Evolutionary conservation across 2,888 invertebrate species (phyloP), one percentile per base, ranked within the genome.

Genomic region (Caenorhabditis sulstoni): DNA sequence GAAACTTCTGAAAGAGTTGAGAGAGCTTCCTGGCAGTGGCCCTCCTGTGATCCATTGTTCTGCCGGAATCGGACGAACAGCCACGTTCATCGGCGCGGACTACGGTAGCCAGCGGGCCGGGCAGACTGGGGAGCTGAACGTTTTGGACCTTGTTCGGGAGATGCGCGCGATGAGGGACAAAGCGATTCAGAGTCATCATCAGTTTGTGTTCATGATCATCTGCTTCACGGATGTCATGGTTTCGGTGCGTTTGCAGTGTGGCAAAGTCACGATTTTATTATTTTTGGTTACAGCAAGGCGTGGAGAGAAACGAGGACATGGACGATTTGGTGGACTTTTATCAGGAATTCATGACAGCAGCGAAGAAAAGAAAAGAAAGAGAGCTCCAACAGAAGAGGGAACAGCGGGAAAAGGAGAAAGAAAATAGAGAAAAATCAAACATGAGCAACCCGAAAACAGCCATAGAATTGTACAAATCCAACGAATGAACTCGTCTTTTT

Each of bases 1-100:
- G 18, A 79, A 71, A 12, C 49, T 85, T 23, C 39, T 75, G 16
- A 59, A 52, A 35, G 11, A n/a, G 23, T 44, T 65, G 14, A 58
- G 47, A 39, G 52, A 59, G 12, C 4, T n/a, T 1, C 11, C 9
- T 39, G 52, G 37, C n/a, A n/a, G n/a, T n/a, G 62, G 39, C 5
- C 83, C 85, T 4, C 82, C 84, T 3, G 64, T 81, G 1, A 81
- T 86, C 0, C 86, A 86, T 50, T 86, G 86, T 61, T 81, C 83
- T 7, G 86, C 86, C 9, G 86, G 86, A 11, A 82, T 86, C 44
- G 85, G 85, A 4, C 49, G 85, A 3, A 83, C 82, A 1, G 67
- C 73, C 23, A 82, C 82, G 0, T 81, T 76, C 23, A 68, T 76
- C 14, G 73, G 74, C 5, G 49, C 67, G 22, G 76, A 76, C 45